Percentiles rank a stretch among this genome's conserved stretches.
Conservation (phyloP, 2,888 invertebrate species). For the Meta bourneti region DNA sequence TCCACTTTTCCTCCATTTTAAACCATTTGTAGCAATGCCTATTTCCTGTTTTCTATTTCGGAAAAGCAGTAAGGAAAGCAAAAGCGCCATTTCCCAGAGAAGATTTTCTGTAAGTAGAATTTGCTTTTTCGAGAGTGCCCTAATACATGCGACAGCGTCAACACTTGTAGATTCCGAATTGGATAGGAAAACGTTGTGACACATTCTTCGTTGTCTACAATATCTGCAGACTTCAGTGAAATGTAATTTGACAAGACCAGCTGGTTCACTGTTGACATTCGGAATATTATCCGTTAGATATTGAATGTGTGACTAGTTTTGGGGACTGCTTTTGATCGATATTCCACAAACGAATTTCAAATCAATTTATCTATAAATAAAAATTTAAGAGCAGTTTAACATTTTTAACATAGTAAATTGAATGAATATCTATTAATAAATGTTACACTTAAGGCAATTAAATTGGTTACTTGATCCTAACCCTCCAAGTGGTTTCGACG, state of each 20-base stretch:
- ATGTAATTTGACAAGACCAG: background rate
- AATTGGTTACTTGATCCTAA: too few species aligned
- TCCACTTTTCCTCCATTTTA: conserved; percentile 16
- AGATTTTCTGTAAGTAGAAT: conserved; percentile 23
- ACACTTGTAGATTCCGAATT: conserved; percentile 40
- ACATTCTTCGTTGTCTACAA: background rate
- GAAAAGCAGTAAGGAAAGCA: conserved; percentile 9
- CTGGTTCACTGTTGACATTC: background rate
- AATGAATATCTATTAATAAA: too few species aligned
- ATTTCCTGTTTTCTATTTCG: conserved; percentile 36
- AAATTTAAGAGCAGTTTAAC: too few species aligned
- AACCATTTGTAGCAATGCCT: conserved; percentile 54
- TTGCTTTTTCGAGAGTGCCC: conserved; percentile 19
- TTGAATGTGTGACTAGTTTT: background rate
- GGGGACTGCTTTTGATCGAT: background rate
- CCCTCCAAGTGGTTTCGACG: too few species aligned
- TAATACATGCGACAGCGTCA: conserved; percentile 11
- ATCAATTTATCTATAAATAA: too few species aligned
- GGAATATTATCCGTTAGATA: background rate
- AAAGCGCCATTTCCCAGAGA: conserved; percentile 24
- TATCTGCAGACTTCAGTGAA: background rate
- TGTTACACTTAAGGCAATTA: too few species aligned
- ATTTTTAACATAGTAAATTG: too few species aligned
- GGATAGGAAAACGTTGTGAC: background rate
- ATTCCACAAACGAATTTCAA: background rate